Evolutionary conservation across 2,113 vertebrate species (phyloP).

Genomic region (Macquaria australasica): DNA sequence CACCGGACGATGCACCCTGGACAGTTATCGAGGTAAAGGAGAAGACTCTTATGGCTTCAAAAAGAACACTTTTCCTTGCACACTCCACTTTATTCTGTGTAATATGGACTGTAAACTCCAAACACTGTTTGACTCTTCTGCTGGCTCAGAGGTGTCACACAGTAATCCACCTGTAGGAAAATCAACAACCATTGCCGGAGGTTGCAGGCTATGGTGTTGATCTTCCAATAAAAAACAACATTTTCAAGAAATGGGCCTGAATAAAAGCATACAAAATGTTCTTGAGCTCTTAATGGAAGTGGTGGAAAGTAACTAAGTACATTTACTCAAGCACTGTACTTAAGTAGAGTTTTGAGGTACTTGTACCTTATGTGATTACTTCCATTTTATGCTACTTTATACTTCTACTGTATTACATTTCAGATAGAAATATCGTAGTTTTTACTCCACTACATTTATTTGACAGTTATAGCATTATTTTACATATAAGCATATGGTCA

Average conservation of each 20-base stretch:
- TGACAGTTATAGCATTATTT: background rate
- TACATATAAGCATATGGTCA: background rate
- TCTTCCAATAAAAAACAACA: background rate
- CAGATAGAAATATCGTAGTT: background rate
- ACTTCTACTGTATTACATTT: background rate
- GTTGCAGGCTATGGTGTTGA: background rate
- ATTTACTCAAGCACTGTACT: background rate
- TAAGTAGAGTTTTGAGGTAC: background rate
- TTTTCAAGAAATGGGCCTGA: background rate
- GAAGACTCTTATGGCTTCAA: background rate
- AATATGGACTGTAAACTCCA: background rate
- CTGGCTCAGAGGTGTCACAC: background rate
- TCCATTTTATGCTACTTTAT: background rate
- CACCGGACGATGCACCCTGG: constrained; percentile 91
- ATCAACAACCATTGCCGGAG: background rate
- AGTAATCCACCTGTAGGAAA: background rate
- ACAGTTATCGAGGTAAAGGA: background rate
- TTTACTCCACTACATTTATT: background rate
- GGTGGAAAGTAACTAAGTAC: background rate
- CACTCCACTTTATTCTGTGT: background rate
- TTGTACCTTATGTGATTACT: background rate
- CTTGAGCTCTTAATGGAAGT: background rate
- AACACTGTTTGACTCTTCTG: background rate
- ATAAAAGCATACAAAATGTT: background rate
- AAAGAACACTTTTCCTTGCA: background rate